Evolutionary conservation across 2,888 invertebrate genomes (phyloP).

Genomic region (Helicoverpa assulta): DNA sequence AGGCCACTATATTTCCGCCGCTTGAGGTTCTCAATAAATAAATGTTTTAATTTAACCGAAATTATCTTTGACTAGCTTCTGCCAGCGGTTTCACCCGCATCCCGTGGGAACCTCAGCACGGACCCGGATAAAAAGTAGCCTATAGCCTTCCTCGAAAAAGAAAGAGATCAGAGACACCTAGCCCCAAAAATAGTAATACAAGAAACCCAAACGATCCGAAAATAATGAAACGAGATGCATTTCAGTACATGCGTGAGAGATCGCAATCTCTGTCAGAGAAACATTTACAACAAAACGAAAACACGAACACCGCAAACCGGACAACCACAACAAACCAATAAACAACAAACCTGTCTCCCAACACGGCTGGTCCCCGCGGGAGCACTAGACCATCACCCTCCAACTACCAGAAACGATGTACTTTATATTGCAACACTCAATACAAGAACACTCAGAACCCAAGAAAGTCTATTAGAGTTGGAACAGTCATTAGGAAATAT

Average conservation of each 20-base stretch:
- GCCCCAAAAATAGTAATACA: background rate
- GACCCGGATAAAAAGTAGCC: too few species aligned
- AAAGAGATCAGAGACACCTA: background rate
- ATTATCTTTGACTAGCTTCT: too few species aligned
- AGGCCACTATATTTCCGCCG: too few species aligned
- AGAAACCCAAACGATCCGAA: background rate
- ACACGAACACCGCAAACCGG: too few species aligned
- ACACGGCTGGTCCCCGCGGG: constrained; percentile 10
- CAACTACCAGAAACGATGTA: background rate
- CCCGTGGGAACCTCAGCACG: too few species aligned
- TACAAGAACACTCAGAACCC: background rate
- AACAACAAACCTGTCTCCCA: constrained; percentile 3
- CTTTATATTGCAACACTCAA: background rate
- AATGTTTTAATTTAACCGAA: too few species aligned
- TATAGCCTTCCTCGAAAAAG: too few species aligned
- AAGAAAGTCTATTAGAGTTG: constrained; percentile 1
- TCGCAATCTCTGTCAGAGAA: background rate
- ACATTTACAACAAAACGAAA: too few species aligned
- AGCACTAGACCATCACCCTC: constrained; percentile 13
- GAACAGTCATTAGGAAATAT: background rate
- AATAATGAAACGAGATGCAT: background rate
- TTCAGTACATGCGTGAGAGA: background rate
- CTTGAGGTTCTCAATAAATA: too few species aligned
- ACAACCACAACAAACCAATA: background rate
- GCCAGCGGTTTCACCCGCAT: too few species aligned